Base-by-base conservation (phyloP, 2,888 invertebrate species). In the Ariolimax columbianus region DNA sequence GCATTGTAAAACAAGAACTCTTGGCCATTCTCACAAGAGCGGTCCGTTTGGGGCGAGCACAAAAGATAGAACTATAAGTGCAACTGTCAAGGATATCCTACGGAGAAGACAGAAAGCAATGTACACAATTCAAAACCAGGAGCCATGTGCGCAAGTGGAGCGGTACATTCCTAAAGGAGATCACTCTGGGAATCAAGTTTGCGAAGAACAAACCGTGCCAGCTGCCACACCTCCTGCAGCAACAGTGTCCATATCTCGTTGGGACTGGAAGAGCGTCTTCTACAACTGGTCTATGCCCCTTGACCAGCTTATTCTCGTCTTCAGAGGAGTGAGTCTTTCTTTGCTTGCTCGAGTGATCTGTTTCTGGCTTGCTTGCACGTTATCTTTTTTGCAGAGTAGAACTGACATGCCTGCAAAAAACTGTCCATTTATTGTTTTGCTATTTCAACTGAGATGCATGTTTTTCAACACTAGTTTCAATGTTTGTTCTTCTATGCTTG, bases 241-340 rank as follows among this genome's bases (percentile, higher is more conserved):
- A 51, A 17, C 80, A 26, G 11, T 86, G 68, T 75, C 87, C 17
- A 33, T 87, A 19, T 80, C 87, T 4, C 75, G 85, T 3, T 87
- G 87, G 87, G 86, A 87, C 77, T 88, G 88, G 88, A 88, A 87
- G 77, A 87, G 85, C 7, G 43, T 87, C 59, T 86, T 88, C 83
- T 86, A 87, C 77, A 84, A 85, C 75, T 86, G 82, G 87, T 79
- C 84, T 23, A 82, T 85, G 47, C 87, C 88, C 1, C 73, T 88
- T 17, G 87, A 88, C 33, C 84, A 88, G 63, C 36, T 86, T 51
- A 78, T 88, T 68, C 59, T 86, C n/a, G 79, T 84, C 9, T 59
- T 88, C 75, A 66, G 86, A 68, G 79, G 84, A 78, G 88, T 88
- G 86, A 88, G 88, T 85, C n/a, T 43, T 63, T 40, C 33, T 23